These are phyloP conservation scores for Dendrolimus kikuchii DNA, from an alignment of 1,140 invertebrate genomes.

Conservation along the genomic window DNA sequence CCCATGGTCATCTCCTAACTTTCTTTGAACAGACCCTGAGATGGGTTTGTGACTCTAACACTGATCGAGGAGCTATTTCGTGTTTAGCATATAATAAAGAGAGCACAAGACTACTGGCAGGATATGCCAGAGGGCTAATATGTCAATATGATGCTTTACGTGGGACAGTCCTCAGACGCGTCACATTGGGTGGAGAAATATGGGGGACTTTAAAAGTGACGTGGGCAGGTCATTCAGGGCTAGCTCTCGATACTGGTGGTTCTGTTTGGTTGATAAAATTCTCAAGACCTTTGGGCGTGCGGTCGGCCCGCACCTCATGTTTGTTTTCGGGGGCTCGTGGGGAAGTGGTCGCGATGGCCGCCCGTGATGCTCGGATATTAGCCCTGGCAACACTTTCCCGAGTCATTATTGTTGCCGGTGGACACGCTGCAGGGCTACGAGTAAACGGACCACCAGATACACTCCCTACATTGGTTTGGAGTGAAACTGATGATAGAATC, in stretches of 20 bases:
- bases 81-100: constrained; percentile 91
- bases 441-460: constrained; percentile 75
- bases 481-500: constrained; percentile 45
- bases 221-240: constrained; percentile 74
- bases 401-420: constrained; percentile 87
- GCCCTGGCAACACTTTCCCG: constrained; percentile 95
- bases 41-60: constrained; percentile 85
- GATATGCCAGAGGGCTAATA: constrained; percentile 90
- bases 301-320: constrained; percentile 90
- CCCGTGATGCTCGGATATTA: constrained; percentile 75
- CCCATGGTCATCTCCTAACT: constrained; percentile 91
- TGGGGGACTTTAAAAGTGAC: constrained; percentile 91
- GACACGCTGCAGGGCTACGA: constrained; percentile 44
- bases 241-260: constrained; percentile 95
- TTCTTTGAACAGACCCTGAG: constrained; percentile 92
- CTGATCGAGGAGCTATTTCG: constrained; percentile 87
- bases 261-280: constrained; percentile 98
- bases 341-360: constrained; percentile 77
- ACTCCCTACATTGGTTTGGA: constrained; percentile 92
- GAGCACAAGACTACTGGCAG: constrained; percentile 87
- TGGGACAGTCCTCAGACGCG: constrained; percentile 84
- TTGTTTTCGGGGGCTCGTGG: constrained; percentile 95
- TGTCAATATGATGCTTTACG: constrained; percentile 85
- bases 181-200: constrained; percentile 91
- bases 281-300: constrained; percentile 89